These are phyloP conservation scores for Manis pentadactyla DNA, from an alignment of 2,797 vertebrate genomes.

Conservation along the genomic window DNA sequence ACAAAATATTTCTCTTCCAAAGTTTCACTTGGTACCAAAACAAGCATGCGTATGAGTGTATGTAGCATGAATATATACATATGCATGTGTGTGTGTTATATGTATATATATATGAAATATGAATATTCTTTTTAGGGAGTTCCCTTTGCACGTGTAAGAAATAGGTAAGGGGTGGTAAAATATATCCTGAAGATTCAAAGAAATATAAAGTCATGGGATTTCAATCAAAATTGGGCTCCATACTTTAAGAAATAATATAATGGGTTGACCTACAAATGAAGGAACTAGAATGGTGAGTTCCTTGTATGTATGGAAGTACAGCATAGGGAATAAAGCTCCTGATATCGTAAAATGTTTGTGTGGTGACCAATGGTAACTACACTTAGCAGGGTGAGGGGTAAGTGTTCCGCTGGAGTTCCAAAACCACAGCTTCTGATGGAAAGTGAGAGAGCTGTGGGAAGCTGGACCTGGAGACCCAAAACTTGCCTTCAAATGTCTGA, in stretches of 20 bases:
- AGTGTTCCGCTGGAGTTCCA: background rate
- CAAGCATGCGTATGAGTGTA: background rate
- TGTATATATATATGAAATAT: background rate
- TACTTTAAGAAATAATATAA: background rate
- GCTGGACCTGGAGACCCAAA: background rate
- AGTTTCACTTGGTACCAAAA: conserved; percentile 18
- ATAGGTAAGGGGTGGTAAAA: background rate
- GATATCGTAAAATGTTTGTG: no score
- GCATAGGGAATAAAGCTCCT: no score
- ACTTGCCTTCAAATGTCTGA: background rate
- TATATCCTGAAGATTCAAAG: background rate
- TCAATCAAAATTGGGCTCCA: background rate
- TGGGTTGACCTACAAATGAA: background rate
- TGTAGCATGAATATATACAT: background rate
- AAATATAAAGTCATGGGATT: background rate
- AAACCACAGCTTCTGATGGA: background rate
- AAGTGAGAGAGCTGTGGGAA: background rate
- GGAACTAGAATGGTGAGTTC: background rate
- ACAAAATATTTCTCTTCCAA: background rate
- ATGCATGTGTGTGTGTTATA: background rate
- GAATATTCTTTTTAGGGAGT: background rate
- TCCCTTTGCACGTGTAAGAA: background rate
- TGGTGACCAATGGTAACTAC: no score
- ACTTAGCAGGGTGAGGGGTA: no score
- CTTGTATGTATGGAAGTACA: no score